phyloP scores from a whole-genome alignment of 2,888 invertebrate species.

The Allolobophora icterica region DNA sequence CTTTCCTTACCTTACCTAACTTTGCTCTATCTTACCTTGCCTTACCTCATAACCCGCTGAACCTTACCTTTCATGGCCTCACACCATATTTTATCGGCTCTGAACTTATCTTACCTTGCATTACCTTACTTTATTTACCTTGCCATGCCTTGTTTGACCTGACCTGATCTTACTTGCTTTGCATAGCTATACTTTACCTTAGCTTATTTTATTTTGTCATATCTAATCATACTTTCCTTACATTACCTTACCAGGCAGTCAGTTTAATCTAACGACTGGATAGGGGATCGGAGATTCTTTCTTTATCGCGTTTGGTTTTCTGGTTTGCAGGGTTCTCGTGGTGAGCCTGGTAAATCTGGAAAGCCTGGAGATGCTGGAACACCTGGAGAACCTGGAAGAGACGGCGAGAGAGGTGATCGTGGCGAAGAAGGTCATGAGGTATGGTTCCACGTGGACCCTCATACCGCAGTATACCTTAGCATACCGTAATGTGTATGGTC shows the following conservation, averaged over 20 bases:
- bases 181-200: neutral
- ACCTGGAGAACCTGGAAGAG: conserved; percentile 14
- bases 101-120: neutral
- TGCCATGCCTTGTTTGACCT: neutral
- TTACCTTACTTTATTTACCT: neutral
- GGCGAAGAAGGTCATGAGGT: conserved; percentile 23
- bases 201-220: neutral
- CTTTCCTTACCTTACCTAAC: neutral
- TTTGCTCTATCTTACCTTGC: neutral
- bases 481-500: neutral
- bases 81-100: neutral
- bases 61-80: neutral
- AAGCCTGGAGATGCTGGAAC: conserved; percentile 21
- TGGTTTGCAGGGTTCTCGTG: neutral
- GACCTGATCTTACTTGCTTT: neutral
- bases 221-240: too few relatives aligned
- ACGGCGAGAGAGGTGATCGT: conserved; percentile 14
- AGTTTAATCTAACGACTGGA: neutral
- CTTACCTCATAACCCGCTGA: neutral
- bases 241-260: neutral
- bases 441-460: neutral
- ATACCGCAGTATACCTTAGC: neutral
- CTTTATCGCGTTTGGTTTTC: neutral
- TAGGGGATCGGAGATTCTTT: neutral
- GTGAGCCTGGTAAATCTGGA: conserved; percentile 12